Base-by-base conservation (phyloP, 2,113 vertebrate species). In the Noturus placidus region DNA sequence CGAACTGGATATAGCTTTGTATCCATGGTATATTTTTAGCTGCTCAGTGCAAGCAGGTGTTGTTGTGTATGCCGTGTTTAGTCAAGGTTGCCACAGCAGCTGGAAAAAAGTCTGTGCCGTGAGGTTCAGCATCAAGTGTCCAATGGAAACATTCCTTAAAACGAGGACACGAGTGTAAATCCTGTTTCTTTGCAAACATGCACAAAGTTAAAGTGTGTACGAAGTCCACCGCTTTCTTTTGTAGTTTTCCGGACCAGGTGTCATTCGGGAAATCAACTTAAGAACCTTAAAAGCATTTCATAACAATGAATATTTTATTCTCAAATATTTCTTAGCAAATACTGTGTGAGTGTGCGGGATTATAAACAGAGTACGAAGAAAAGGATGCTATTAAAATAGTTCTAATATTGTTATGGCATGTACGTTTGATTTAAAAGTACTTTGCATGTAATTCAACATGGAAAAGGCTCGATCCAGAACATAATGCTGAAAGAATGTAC, bases 11-110 rank as follows among this genome's bases (percentile, higher is more conserved):
- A 74, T 63, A 56, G 52, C 86, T 61, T 87, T 74, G 86, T 76
- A 56, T 65, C 80, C 81, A 25, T 38, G 69, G 19, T 87, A 56
- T 87, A 84, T 87, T 87, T 87, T 42, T 87, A 87, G 70, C 69
- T 38, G 19, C 80, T 65, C 25, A n/a, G 30, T 8, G 9, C 33
- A 84, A 83, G 67, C 87, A 83, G 81, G 81, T 78, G 81, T 38
- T 56, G 27, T 22, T 19, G 50, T 83, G 22, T 63, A 57, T 52
- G 5, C 25, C 15, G 54, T 76, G 80, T 87, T 87, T 63, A 83
- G 2, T 42, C 35, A 17, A 42, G 52, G 79, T 83, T 87, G 80
- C 69, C 57, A 83, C 20, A 84, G 70, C 87, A 83, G 42, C 42
- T 22, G 33, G 70, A 84, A 77, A 76, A 76, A 63, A 65, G 0